Conservation (phyloP, 2,888 invertebrate genomes). For the Athripsodes cinereus region DNA sequence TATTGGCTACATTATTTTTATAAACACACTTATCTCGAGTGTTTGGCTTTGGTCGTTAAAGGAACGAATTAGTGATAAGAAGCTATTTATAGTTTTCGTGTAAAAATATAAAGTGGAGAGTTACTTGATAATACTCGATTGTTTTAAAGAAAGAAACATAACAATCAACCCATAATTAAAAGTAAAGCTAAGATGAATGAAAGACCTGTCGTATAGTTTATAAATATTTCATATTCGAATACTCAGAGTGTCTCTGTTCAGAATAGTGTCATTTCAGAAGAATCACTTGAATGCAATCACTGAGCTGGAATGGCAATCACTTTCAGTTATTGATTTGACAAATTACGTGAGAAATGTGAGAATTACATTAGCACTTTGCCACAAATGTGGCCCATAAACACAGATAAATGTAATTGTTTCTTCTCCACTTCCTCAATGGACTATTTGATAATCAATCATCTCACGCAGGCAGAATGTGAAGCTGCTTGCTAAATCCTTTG, state of each 20-base stretch:
- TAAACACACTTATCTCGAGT: too few relatives aligned
- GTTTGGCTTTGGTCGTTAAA: too few relatives aligned
- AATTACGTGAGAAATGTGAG: not conserved
- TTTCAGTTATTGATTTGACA: not conserved
- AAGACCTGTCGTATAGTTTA: too few relatives aligned
- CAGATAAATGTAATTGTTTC: not conserved
- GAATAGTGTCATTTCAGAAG: not conserved
- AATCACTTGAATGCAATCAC: not conserved
- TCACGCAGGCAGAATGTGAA: not conserved
- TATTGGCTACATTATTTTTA: not conserved
- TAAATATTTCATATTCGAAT: too few relatives aligned
- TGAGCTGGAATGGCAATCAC: not conserved
- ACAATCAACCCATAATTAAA: too few relatives aligned
- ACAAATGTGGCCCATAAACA: conserved; percentile 15
- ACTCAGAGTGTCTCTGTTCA: too few relatives aligned
- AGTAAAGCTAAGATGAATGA: too few relatives aligned
- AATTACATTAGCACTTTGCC: conserved; percentile 1
- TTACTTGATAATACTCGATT: too few relatives aligned
- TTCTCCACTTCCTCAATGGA: conserved; percentile 6
- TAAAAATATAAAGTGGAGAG: too few relatives aligned
- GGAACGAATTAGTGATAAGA: too few relatives aligned
- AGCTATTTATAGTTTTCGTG: too few relatives aligned
- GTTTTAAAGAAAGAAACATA: too few relatives aligned
- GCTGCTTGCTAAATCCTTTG: not conserved
- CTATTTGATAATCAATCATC: conserved; percentile 8